phyloP scores from a whole-genome alignment of 2,797 vertebrate genomes.

The Tragelaphus oryx region DNA sequence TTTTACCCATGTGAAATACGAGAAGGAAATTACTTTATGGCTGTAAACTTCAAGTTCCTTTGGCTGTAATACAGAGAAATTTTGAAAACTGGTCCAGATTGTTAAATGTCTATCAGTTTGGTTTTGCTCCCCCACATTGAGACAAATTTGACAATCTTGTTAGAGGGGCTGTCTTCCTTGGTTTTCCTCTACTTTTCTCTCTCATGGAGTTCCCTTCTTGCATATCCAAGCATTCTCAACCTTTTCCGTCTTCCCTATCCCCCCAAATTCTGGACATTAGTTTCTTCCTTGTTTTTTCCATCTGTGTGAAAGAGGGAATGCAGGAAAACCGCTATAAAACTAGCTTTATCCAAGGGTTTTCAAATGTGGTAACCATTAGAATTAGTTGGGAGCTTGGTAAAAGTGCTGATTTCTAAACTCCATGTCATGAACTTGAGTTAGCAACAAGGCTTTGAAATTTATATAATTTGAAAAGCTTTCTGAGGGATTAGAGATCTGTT shows the following conservation, averaged over 20 bases:
- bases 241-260: not conserved
- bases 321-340: not conserved
- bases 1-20: not conserved
- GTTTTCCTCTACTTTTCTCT: not conserved
- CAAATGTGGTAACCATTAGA: not conserved
- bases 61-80: not conserved
- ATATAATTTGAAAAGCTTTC: not conserved
- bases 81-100: not conserved
- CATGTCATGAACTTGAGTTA: not conserved
- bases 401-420: not conserved
- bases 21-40: not conserved
- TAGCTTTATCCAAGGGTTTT: not conserved
- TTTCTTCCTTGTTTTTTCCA: not conserved
- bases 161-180: not conserved
- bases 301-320: not conserved
- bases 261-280: not conserved
- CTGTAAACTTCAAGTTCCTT: not conserved
- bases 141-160: not conserved
- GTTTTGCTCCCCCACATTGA: not conserved
- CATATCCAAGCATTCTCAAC: not conserved
- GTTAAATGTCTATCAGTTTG: not conserved
- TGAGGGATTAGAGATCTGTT: not conserved
- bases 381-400: not conserved
- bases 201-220: not conserved
- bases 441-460: not conserved